Evolutionary conservation across 2,888 invertebrate genomes (phyloP).

Genomic region (Leistus spinibarbis): DNA sequence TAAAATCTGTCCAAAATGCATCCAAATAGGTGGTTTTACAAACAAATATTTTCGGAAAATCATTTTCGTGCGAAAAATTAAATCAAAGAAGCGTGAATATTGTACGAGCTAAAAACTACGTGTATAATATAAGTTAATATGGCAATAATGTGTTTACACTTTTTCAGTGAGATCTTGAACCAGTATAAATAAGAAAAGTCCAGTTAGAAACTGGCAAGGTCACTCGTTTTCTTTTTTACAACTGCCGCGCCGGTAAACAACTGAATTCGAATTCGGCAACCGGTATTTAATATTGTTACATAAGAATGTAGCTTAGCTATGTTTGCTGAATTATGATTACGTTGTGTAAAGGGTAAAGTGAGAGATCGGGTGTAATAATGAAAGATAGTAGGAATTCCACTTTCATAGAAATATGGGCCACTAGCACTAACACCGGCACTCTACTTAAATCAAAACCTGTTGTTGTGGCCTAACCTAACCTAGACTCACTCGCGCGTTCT

Average conservation of each 20-base stretch:
- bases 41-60: too few species aligned
- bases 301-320: too few species aligned
- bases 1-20: too few species aligned
- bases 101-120: not conserved
- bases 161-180: conserved; percentile 2
- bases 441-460: not conserved
- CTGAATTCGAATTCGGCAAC: not conserved
- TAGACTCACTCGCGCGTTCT: not conserved
- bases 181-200: conserved; percentile 2
- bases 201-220: conserved; percentile 8
- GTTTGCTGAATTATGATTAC: not conserved
- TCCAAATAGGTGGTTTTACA: too few species aligned
- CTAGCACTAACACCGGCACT: not conserved
- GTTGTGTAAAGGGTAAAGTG: not conserved
- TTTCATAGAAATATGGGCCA: conserved; percentile 10
- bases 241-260: not conserved
- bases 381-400: conserved; percentile 2
- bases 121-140: not conserved
- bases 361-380: not conserved
- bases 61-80: too few species aligned
- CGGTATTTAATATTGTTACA: not conserved
- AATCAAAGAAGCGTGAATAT: too few species aligned
- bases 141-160: not conserved
- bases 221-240: not conserved
- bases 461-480: not conserved